phyloP scores from a whole-genome alignment of 2,113 vertebrate species.

The Silurus meridionalis region DNA sequence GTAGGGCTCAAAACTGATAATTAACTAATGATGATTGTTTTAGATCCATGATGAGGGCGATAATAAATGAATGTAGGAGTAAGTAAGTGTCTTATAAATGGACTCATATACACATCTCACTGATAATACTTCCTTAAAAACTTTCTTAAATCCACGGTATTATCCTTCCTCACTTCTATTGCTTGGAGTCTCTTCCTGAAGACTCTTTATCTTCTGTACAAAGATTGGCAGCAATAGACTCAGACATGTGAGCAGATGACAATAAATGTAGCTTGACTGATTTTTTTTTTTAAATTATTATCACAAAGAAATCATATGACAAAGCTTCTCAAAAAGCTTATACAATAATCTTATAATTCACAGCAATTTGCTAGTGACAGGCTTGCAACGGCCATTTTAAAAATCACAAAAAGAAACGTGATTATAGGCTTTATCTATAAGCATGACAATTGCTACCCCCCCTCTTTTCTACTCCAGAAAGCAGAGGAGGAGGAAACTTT shows the following conservation, averaged over 20 bases:
- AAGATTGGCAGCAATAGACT: constrained; percentile 20
- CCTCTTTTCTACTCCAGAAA: constrained; percentile 3
- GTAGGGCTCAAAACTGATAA: not conserved
- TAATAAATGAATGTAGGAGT: constrained; percentile 1
- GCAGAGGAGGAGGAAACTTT: constrained; percentile 56
- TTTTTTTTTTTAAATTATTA: constrained; percentile 9
- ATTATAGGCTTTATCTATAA: constrained; percentile 66
- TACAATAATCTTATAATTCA: constrained; percentile 67
- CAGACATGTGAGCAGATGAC: constrained; percentile 24
- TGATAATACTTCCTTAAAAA: constrained; percentile 12
- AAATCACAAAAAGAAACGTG: constrained; percentile 58
- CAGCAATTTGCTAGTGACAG: constrained; percentile 54
- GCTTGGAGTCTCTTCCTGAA: not conserved
- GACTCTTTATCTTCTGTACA: constrained; percentile 14
- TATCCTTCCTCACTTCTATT: not conserved
- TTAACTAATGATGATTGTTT: not conserved
- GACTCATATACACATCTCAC: not conserved
- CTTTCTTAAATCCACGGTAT: not conserved
- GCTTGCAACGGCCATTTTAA: constrained; percentile 47
- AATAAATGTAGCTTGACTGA: constrained; percentile 31
- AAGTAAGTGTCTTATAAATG: not conserved
- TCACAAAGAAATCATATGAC: constrained; percentile 47
- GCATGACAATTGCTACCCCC: constrained; percentile 48
- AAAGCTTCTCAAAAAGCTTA: constrained; percentile 59
- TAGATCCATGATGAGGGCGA: not conserved